Percentiles rank a stretch among this genome's conserved stretches.
phyloP scores from a whole-genome alignment of 2,888 invertebrate genomes.

The Tyria jacobaeae region DNA sequence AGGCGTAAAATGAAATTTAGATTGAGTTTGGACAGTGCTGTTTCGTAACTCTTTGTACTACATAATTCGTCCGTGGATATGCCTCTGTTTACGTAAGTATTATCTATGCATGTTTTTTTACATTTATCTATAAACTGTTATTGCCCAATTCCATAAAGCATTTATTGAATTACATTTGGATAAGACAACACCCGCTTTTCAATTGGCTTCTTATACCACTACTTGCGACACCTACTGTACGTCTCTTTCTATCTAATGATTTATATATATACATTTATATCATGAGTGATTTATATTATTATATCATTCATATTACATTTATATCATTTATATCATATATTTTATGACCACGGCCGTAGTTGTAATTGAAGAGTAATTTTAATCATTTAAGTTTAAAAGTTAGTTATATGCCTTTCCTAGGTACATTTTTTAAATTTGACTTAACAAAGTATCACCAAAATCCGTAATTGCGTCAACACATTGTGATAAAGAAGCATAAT shows the following conservation, averaged over 20 bases:
- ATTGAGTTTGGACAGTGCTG: constrained; percentile 81
- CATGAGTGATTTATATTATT: too few relatives aligned
- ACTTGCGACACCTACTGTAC: background rate
- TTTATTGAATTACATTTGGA: constrained; percentile 18
- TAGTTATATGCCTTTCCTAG: too few relatives aligned
- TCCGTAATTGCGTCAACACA: too few relatives aligned
- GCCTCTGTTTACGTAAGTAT: constrained; percentile 50
- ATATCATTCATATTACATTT: too few relatives aligned
- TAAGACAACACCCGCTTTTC: constrained; percentile 19
- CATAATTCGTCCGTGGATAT: constrained; percentile 41
- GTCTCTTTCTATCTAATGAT: background rate
- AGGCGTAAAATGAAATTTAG: constrained; percentile 86
- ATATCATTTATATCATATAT: too few relatives aligned
- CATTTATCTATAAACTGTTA: constrained; percentile 32
- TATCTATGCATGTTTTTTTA: constrained; percentile 46
- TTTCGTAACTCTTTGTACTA: constrained; percentile 61
- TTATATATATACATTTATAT: background rate
- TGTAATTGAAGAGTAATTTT: too few relatives aligned
- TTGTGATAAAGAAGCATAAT: too few relatives aligned
- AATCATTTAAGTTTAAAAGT: too few relatives aligned
- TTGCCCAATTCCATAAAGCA: constrained; percentile 22
- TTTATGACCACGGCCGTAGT: too few relatives aligned
- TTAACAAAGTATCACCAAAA: too few relatives aligned
- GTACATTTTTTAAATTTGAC: too few relatives aligned
- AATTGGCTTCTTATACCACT: too few relatives aligned